Evolutionary conservation across 2,113 vertebrate species (phyloP).

Genomic region (Gallinago paraguaiae): DNA sequence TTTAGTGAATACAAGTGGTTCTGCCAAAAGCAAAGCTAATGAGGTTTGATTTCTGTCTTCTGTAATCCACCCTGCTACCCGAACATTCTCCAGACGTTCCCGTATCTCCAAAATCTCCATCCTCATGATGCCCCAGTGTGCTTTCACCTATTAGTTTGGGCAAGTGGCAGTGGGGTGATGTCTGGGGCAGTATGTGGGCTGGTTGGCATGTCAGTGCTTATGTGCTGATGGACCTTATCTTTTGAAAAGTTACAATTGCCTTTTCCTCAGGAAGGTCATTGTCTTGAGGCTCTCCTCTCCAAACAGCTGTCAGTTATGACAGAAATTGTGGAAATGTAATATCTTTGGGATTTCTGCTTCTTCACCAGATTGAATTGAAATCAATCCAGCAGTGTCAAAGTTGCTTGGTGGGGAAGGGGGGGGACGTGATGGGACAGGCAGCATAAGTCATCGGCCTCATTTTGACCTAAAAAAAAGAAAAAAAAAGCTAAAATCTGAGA

Average conservation of each 20-base stretch:
- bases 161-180: background rate
- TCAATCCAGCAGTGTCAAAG: background rate
- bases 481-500: background rate
- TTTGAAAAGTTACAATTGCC: background rate
- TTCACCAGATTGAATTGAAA: slow-evolving; percentile 3
- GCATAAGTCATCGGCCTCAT: accelerated
- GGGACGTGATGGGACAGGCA: background rate
- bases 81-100: slow-evolving; percentile 3
- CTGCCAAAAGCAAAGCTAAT: slow-evolving; percentile 22
- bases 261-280: background rate
- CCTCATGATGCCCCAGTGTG: background rate
- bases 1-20: slow-evolving; percentile 8
- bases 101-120: background rate
- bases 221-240: background rate
- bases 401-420: background rate
- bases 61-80: background rate
- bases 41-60: background rate
- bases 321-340: background rate
- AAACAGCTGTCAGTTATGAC: slow-evolving; percentile 45
- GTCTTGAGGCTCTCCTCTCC: background rate
- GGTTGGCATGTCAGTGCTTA: background rate
- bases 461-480: background rate
- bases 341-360: slow-evolving; percentile 20
- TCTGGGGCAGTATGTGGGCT: background rate
- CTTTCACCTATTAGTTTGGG: background rate